phyloP scores from a whole-genome alignment of 2,113 vertebrate species.

The Anguilla japonica region DNA sequence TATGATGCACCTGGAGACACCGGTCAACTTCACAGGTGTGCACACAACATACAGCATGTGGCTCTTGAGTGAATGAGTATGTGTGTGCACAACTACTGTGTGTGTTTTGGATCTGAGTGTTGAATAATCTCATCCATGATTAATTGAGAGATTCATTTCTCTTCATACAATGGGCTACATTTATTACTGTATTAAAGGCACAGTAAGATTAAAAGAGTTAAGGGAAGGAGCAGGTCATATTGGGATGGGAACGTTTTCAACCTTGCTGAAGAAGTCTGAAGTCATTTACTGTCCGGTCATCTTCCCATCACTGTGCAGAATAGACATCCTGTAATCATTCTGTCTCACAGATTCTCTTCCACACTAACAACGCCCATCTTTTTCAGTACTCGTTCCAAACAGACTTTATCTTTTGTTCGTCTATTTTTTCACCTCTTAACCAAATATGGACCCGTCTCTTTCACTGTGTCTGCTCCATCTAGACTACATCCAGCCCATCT shows the following conservation, averaged over 20 bases:
- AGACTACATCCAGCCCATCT: conserved; percentile 86
- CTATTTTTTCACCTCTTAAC: too few relatives aligned
- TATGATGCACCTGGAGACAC: conserved; percentile 80
- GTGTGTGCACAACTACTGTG: not conserved
- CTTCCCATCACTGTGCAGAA: too few relatives aligned
- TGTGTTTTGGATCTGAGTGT: not conserved
- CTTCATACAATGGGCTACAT: too few relatives aligned
- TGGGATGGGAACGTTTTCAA: too few relatives aligned
- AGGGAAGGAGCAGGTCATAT: too few relatives aligned
- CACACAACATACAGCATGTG: not conserved
- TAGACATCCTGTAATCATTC: too few relatives aligned
- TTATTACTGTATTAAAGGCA: too few relatives aligned
- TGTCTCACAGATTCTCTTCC: not conserved
- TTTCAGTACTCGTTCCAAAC: not conserved
- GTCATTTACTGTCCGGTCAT: too few relatives aligned
- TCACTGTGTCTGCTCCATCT: conserved; percentile 31
- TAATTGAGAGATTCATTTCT: too few relatives aligned
- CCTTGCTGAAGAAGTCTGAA: too few relatives aligned
- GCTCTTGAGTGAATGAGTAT: not conserved
- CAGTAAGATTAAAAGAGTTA: too few relatives aligned
- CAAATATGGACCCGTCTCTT: not conserved
- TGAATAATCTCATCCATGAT: too few relatives aligned
- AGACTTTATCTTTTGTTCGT: not conserved
- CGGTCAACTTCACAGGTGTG: conserved; percentile 79
- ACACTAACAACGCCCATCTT: not conserved